Base-by-base conservation (phyloP, 2,113 vertebrate species). In the Lepidothrix coronata region DNA sequence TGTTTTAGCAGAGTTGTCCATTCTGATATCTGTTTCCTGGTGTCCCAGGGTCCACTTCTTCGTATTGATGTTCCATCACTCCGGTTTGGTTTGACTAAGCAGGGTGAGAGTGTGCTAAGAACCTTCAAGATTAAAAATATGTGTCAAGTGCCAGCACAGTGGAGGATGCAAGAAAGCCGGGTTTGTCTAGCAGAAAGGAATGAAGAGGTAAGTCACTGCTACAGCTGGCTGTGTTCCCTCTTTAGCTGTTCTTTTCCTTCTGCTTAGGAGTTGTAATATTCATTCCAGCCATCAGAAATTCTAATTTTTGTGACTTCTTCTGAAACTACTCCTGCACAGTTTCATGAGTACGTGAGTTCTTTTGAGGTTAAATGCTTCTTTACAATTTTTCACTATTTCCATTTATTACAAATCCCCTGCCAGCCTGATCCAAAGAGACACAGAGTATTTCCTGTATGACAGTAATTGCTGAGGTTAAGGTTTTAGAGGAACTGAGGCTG, bases 31-130 rank as follows among this genome's bases (percentile, higher is more conserved):
- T 89, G 39, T 72, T 59, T 84, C 41, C 24, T 85, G 39, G 9
- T 86, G 41, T 95, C 84, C 51, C 75, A 99, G 99, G 99, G 99
- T n/a, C 99, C 99, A 5, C 57, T 62, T 12, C 96, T 99, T 46
- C 88, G 80, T 67, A 51, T 99, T 27, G 96, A 80, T 25, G 83
- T 96, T 61, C 98, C 99, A 52, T 98, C 98, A n/a, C 96, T 99
- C 76, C 85, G 97, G 77, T 98, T 99, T 31, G 99, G 99, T 39
- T 98, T 99, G 65, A 76, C 98, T 61, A 98, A 97, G 67, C 93
- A 98, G 19, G 98, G 98, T 14, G 97, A 98, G 67, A 98, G 55
- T 17, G 85, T 93, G 28, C 72, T 94, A 11, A 93, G 87, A 51
- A 89, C 89, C 20, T 77, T 99, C 30, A 63, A 97, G 61, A 98